Base-by-base conservation (phyloP, 1,140 invertebrate species). In the Tetraneura akinire region DNA sequence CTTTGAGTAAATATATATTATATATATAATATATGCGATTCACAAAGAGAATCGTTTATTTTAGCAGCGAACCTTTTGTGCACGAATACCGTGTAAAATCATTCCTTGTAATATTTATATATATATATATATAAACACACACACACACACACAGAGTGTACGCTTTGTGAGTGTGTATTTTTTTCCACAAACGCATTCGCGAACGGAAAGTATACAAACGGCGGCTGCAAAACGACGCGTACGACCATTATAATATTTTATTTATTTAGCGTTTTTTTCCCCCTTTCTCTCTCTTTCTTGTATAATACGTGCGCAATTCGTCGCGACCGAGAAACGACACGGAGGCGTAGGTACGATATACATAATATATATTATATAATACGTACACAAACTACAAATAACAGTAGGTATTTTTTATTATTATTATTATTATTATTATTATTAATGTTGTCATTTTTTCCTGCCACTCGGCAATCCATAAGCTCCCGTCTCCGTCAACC, bases 1-100 rank as follows among this genome's bases (percentile, higher is more conserved):
- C 66, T 68, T 68, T 47, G 66, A 68, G 66, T 26, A 68, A 68
- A 68, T n/a, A n/a, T n/a, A n/a, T n/a, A n/a, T n/a, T n/a, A n/a
- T n/a, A n/a, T n/a, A n/a, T n/a, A n/a, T 68, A 68, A 18, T 37
- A 37, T 11, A 37, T n/a, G n/a, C 62, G 32, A 37, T 8, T 37
- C 13, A 68, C 66, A 68, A 68, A 68, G 66, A 68, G 66, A 68
- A 68, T 47, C 42, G 66, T 68, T 68, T 68, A 68, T 68, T 68
- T 68, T 68, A 68, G 66, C 42, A 16, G 42, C 37, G 37, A 42
- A 68, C 66, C 66, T 68, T 47, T 68, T 68, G 66, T 68, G 66
- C 8, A 26, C 64, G 29, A 13, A n/a, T 14, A 45, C 11, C 13
- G 62, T 37, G 62, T 66, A 66, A 66, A 68, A 68, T 68, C 66